Percentiles rank a stretch among this genome's conserved stretches.
These are phyloP conservation scores for Anthoscopus minutus DNA, from an alignment of 2,113 vertebrate genomes.

Conservation along the genomic window DNA sequence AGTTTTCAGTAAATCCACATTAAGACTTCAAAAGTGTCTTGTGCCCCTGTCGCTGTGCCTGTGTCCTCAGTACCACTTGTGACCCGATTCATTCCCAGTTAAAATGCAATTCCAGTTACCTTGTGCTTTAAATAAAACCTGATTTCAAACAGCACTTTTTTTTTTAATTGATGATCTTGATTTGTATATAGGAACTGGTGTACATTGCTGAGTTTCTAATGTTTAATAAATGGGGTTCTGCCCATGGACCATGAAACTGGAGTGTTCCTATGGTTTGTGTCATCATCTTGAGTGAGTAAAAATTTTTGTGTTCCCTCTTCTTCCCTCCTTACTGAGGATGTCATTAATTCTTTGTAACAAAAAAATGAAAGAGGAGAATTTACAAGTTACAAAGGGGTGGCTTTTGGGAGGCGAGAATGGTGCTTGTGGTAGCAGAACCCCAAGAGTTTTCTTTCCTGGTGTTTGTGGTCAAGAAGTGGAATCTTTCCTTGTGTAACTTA, in stretches of 20 bases:
- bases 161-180: constrained; percentile 26
- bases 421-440: background rate
- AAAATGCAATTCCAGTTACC: background rate
- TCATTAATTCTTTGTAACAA: background rate
- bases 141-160: constrained; percentile 51
- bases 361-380: background rate
- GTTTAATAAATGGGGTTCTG: constrained; percentile 61
- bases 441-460: background rate
- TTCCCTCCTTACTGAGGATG: background rate
- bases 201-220: constrained; percentile 62
- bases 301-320: background rate
- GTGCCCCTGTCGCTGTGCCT: background rate
- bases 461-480: background rate
- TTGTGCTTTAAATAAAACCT: constrained; percentile 37
- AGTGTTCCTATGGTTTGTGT: background rate
- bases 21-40: background rate
- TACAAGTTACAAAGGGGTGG: background rate
- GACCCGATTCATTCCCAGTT: background rate
- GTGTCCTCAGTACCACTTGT: background rate
- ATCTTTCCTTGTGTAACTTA: background rate
- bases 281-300: background rate
- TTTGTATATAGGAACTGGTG: constrained; percentile 62
- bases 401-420: background rate
- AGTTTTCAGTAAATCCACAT: background rate
- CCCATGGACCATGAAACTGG: background rate